phyloP scores from a whole-genome alignment of 2,113 vertebrate genomes.

The Budorcas taxicolor region DNA sequence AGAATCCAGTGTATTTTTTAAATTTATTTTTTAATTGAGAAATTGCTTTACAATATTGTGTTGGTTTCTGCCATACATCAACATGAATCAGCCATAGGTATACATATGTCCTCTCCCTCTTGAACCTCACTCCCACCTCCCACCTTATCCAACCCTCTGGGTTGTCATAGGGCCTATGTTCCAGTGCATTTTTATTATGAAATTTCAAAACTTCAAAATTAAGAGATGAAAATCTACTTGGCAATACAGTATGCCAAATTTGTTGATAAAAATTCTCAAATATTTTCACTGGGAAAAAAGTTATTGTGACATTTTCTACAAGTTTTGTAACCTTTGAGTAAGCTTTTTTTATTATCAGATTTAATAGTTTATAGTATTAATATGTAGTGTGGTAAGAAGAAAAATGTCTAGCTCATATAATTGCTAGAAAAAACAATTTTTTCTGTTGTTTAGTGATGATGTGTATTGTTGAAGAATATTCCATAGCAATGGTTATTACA shows the following conservation, averaged over 20 bases:
- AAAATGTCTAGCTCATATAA: background rate
- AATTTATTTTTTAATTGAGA: background rate
- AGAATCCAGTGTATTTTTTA: background rate
- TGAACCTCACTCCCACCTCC: background rate
- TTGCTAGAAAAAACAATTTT: background rate
- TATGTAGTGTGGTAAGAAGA: background rate
- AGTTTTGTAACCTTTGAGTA: background rate
- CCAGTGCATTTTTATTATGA: background rate
- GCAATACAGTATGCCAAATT: background rate
- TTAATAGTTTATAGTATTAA: background rate
- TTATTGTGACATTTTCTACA: background rate
- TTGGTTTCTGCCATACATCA: background rate
- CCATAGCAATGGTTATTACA: background rate
- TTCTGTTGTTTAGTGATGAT: background rate
- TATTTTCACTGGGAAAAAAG: background rate
- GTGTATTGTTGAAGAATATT: background rate
- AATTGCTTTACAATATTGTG: background rate
- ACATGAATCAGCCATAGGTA: background rate
- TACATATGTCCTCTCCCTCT: background rate
- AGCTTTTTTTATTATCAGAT: background rate
- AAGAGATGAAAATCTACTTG: background rate
- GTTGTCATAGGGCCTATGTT: background rate
- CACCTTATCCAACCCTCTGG: background rate
- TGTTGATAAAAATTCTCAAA: constrained; percentile 14
- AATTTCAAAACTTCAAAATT: background rate